phyloP scores from a whole-genome alignment of 2,113 vertebrate genomes.

The Ifrita kowaldi region DNA sequence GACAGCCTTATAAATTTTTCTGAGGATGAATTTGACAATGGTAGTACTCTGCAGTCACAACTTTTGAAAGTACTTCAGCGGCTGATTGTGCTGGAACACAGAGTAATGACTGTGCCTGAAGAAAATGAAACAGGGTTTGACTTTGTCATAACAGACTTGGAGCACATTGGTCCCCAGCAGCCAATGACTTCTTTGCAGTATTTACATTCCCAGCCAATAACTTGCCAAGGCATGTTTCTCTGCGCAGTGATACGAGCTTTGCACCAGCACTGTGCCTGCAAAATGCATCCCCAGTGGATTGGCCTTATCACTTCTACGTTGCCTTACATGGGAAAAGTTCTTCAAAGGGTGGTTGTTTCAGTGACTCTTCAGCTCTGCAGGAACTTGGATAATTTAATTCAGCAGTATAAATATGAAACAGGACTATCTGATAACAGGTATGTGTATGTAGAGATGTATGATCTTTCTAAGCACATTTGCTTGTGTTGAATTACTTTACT shows the following conservation, averaged over 20 bases:
- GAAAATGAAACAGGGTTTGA: slow-evolving; percentile 88
- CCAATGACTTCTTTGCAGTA: slow-evolving; percentile 95
- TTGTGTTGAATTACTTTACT: not conserved
- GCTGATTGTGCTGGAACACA: slow-evolving; percentile 91
- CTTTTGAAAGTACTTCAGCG: slow-evolving; percentile 90
- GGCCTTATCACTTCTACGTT: slow-evolving; percentile 92
- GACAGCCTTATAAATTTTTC: slow-evolving; percentile 96
- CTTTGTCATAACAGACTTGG: slow-evolving; percentile 85
- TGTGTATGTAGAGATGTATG: not conserved
- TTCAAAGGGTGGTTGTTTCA: slow-evolving; percentile 92
- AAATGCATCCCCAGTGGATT: slow-evolving; percentile 99
- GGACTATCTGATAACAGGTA: slow-evolving; percentile 87
- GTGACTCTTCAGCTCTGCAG: slow-evolving; percentile 96
- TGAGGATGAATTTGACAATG: slow-evolving; percentile 92
- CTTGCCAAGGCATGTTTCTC: slow-evolving; percentile 97
- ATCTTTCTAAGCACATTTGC: not conserved
- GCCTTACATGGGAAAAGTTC: slow-evolving; percentile 95
- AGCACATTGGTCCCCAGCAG: slow-evolving; percentile 93
- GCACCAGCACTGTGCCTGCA: slow-evolving; percentile 94
- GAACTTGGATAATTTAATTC: slow-evolving; percentile 95
- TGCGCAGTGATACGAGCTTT: slow-evolving; percentile 94
- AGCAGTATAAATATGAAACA: slow-evolving; percentile 94
- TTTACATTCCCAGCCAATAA: slow-evolving; percentile 94
- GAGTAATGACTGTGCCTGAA: slow-evolving; percentile 86
- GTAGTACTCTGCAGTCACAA: slow-evolving; percentile 93